Evolutionary conservation across 2,888 invertebrate genomes (phyloP).

Genomic region (Oscheius sp.): DNA sequence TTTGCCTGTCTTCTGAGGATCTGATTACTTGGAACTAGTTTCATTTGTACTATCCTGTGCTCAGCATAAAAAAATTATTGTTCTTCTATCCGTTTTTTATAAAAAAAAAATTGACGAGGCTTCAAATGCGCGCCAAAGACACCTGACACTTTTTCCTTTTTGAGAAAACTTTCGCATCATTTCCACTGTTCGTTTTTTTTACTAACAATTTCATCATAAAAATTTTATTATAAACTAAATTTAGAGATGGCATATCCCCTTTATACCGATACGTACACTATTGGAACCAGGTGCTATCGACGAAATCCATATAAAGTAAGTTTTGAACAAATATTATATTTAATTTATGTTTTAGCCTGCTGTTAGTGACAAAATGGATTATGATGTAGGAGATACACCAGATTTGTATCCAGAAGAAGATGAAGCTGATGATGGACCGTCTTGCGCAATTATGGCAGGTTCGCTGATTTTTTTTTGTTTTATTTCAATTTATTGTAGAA

Average conservation of each 20-base stretch:
- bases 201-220: background rate
- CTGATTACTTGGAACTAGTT: no score
- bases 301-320: constrained; percentile 31
- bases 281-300: constrained; percentile 19
- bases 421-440: constrained; percentile 28
- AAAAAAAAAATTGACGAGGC: no score
- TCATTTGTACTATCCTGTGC: no score
- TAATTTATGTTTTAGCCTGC: constrained; percentile 4
- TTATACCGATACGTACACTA: constrained; percentile 5
- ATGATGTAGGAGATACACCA: constrained; percentile 30
- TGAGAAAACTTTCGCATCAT: background rate
- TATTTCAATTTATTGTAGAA: background rate
- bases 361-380: background rate
- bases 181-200: background rate
- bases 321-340: background rate
- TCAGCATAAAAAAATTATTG: no score
- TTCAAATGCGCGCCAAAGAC: no score
- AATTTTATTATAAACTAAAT: background rate
- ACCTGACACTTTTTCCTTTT: background rate
- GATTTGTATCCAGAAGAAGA: constrained; percentile 33
- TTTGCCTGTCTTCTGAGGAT: no score
- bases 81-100: no score
- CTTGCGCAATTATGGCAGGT: constrained; percentile 12
- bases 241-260: constrained; percentile 25
- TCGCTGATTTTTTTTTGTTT: background rate